A percentile compares a stretch with the other conserved stretches of the same genome.
Conservation (phyloP, 2,113 vertebrate species). For the Tachycineta bicolor region DNA sequence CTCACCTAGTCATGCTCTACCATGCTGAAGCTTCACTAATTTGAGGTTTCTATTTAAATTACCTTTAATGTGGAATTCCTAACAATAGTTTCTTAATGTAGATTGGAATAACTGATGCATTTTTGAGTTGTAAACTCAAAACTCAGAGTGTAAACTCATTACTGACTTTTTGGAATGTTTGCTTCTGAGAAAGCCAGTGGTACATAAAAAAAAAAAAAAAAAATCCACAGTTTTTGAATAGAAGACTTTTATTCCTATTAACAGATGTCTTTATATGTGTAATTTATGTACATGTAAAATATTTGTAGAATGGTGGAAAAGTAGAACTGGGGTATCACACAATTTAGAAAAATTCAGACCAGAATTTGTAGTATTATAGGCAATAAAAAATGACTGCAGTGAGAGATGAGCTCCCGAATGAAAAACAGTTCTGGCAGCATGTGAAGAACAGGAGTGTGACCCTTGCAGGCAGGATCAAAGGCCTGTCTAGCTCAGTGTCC, state of each 20-base stretch:
- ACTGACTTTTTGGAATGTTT: constrained; percentile 20
- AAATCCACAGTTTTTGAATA: not conserved
- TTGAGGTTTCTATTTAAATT: constrained; percentile 36
- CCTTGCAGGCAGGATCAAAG: not conserved
- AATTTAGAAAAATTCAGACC: not conserved
- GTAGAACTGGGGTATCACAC: not conserved
- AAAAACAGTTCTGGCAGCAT: not conserved
- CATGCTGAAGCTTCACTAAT: constrained; percentile 21
- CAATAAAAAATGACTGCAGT: not conserved
- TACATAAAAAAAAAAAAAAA: not conserved
- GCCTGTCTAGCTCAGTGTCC: not conserved
- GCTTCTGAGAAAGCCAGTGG: not conserved
- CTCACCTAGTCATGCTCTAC: not conserved
- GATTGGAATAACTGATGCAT: constrained; percentile 39
- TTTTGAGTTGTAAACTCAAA: not conserved
- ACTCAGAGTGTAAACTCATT: constrained; percentile 23
- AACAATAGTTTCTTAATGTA: constrained; percentile 37
- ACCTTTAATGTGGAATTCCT: constrained; percentile 28
- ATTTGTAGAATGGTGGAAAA: not conserved
- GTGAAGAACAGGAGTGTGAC: not conserved
- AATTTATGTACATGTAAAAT: not conserved
- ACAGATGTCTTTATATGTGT: not conserved
- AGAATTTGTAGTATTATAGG: not conserved
- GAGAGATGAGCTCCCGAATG: not conserved
- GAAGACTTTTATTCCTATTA: not conserved